Base-by-base conservation (phyloP, 37 sponge, comb jelly and placozoan genomes). In the Lycopodina hypogea region DNA sequence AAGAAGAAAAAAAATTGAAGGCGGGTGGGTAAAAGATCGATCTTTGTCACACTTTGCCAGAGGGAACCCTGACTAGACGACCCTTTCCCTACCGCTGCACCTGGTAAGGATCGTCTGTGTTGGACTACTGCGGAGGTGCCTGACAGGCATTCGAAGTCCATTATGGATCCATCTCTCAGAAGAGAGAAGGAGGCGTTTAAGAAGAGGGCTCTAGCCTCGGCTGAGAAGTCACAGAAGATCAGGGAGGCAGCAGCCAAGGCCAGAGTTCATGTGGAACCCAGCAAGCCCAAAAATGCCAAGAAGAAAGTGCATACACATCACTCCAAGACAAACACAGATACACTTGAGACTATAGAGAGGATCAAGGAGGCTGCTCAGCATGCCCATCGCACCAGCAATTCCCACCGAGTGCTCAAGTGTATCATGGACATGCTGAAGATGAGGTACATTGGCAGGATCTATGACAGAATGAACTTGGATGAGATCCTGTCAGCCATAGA, bases 81-180 rank as follows among this genome's bases (percentile, higher is more conserved):
- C n/a, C n/a, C n/a, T n/a, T n/a, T n/a, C n/a, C n/a, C n/a, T n/a
- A n/a, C n/a, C n/a, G n/a, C n/a, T n/a, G n/a, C n/a, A n/a, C n/a
- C n/a, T n/a, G n/a, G n/a, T n/a, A n/a, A n/a, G n/a, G n/a, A n/a
- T n/a, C n/a, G n/a, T n/a, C n/a, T n/a, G n/a, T n/a, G n/a, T n/a
- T n/a, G n/a, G n/a, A n/a, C n/a, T n/a, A n/a, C n/a, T n/a, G n/a
- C n/a, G n/a, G n/a, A n/a, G n/a, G n/a, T n/a, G n/a, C n/a, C n/a
- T n/a, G n/a, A n/a, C n/a, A n/a, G n/a, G n/a, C n/a, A n/a, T n/a
- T n/a, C n/a, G n/a, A n/a, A n/a, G n/a, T n/a, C n/a, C n/a, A n/a
- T n/a, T 42, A 91, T 91, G 87, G 91, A 91, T 62, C 87, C 91
- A 19, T 64, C 78, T 19, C 60, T 91, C 69, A 38, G 83, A 65